Conservation (phyloP, 2,797 vertebrate genomes). For the Eulemur albifrons region DNA sequence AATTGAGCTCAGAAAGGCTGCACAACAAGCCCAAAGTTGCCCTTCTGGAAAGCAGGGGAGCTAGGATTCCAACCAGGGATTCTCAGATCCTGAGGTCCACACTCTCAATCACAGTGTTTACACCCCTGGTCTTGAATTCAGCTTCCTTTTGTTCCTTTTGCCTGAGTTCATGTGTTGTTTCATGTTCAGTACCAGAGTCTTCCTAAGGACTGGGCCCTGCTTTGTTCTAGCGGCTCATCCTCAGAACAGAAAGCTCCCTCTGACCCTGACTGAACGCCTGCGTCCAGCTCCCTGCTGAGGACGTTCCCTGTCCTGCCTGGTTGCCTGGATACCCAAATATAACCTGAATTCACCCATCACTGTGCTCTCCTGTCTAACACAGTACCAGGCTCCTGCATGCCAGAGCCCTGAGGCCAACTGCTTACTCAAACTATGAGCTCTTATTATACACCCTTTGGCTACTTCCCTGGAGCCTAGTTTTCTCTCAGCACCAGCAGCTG, state of each 20-base stretch:
- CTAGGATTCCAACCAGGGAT: background rate
- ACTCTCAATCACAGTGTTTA: background rate
- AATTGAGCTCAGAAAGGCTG: background rate
- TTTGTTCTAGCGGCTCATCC: background rate
- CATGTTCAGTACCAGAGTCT: background rate
- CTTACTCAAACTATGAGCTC: background rate
- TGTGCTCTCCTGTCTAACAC: background rate
- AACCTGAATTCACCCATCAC: background rate
- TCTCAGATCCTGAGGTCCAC: background rate
- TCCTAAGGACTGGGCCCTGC: background rate
- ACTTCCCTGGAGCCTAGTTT: background rate
- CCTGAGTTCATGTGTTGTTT: background rate
- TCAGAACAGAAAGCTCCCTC: background rate
- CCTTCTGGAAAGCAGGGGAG: background rate
- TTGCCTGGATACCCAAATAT: background rate
- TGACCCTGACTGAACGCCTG: background rate
- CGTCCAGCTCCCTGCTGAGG: background rate
- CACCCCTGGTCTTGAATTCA: background rate
- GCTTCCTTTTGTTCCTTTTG: background rate
- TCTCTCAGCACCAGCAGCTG: background rate
- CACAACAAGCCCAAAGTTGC: too few relatives aligned
- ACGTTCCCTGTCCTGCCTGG: background rate
- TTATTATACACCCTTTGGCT: background rate
- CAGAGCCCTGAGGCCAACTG: background rate
- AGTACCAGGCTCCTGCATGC: background rate